Percentiles rank a stretch among this genome's conserved stretches.
phyloP scores from a whole-genome alignment of 1,140 invertebrate species.

The Heliconius hewitsoni region DNA sequence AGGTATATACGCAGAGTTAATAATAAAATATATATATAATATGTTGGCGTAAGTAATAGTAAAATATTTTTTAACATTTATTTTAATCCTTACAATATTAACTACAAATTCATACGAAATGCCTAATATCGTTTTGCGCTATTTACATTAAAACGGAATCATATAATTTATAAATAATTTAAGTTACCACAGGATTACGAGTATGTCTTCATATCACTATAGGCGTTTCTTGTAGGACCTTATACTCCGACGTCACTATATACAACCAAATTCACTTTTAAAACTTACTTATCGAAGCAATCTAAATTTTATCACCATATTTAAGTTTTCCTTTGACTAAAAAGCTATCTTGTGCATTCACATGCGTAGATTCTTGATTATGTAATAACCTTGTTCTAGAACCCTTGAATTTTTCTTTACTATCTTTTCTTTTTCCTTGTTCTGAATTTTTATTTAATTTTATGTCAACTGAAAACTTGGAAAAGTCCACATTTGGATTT shows the following conservation, averaged over 20 bases:
- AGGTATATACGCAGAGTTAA: neutral
- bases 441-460: slow-evolving; percentile 29
- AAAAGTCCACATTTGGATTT: slow-evolving; percentile 15
- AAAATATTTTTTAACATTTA: slow-evolving; percentile 12
- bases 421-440: slow-evolving; percentile 22
- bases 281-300: slow-evolving; percentile 35
- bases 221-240: slow-evolving; percentile 26
- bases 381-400: slow-evolving; percentile 35
- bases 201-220: slow-evolving; percentile 16
- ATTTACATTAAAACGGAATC: slow-evolving; percentile 23
- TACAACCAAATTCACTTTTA: slow-evolving; percentile 40
- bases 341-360: slow-evolving; percentile 31
- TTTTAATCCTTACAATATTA: slow-evolving; percentile 49
- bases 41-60: neutral
- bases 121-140: slow-evolving; percentile 56
- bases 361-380: slow-evolving; percentile 25
- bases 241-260: slow-evolving; percentile 52
- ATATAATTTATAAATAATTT: slow-evolving; percentile 31
- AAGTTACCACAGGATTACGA: slow-evolving; percentile 1
- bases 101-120: slow-evolving; percentile 66
- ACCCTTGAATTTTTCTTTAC: slow-evolving; percentile 11
- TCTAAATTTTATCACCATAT: slow-evolving; percentile 76
- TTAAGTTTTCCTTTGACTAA: slow-evolving; percentile 57
- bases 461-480: slow-evolving; percentile 12
- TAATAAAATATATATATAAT: neutral